These are phyloP conservation scores for Rhinophrynus dorsalis DNA, from an alignment of 2,797 vertebrate genomes.

Conservation along the genomic window DNA sequence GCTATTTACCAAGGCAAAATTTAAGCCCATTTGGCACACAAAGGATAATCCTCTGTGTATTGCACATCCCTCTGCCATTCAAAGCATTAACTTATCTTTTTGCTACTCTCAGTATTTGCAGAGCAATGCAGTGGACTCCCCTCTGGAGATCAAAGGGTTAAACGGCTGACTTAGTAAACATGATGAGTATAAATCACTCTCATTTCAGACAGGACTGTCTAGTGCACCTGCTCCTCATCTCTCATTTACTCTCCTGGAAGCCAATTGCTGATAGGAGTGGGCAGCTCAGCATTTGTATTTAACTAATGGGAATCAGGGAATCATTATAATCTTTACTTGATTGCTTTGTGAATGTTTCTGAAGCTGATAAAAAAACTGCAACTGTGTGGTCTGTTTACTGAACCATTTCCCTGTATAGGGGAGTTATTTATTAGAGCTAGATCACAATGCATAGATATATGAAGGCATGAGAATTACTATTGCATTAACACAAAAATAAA, in stretches of 20 bases:
- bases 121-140: no score
- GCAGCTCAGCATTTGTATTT: not conserved
- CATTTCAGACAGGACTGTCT: not conserved
- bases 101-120: no score
- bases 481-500: conserved; percentile 2
- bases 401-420: not conserved
- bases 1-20: no score
- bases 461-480: not conserved
- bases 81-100: no score
- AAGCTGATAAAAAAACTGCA: not conserved
- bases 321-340: not conserved
- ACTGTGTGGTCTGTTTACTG: not conserved
- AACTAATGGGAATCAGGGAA: not conserved
- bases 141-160: no score
- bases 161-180: not conserved
- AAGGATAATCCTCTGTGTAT: no score
- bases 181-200: conserved; percentile 8
- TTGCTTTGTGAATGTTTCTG: not conserved
- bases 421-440: not conserved
- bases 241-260: conserved; percentile 10
- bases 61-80: no score
- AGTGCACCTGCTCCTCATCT: not conserved
- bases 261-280: not conserved
- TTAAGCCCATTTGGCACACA: no score
- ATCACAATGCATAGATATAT: not conserved